Evolutionary conservation across 1,140 invertebrate genomes (phyloP), one percentile per base, ranked within the genome.

Genomic region (Drosophila chauvacae): DNA sequence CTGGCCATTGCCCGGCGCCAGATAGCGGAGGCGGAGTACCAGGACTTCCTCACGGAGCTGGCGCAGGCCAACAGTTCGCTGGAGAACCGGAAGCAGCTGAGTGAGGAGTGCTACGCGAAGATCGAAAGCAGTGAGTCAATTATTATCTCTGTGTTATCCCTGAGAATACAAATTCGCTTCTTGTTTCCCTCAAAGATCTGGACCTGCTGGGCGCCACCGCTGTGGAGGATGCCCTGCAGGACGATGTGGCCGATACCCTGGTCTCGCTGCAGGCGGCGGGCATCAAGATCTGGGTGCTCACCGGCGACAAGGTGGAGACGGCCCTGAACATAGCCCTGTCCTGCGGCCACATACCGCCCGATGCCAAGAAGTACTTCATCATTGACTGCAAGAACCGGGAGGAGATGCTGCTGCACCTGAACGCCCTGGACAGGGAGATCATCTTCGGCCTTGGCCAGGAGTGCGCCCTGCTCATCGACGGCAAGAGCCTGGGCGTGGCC

Each of bases 211-310:
- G 97, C 2, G 96, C 96, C 0, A 97, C 96, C 0, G 97, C 95
- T 1, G 95, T 98, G 1, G 97, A 98, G 90, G 97, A 98, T 93
- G 94, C 95, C 48, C 93, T 98, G 4, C 97, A 98, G 83, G 96
- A 97, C 39, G 94, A 95, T 11, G 97, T 97, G 1, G 94, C 94
- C 14, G 95, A 96, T 70, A 97, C 97, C 0, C 93, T 98, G 18
- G 94, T 95, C 18, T 93, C 95, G 10, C 91, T 98, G 23, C 93
- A 95, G 50, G 91, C 93, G 7, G 97, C 96, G 7, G 96, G 96
- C 7, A 95, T 96, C 45, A 95, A 94, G 91, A 95, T 95, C 56
- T 97, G 95, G 96, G 94, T 97, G n/a, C 93, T 97, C 2, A 97
- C 96, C 1, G 96, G 96, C 0, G 96, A 97, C 76, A 97, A 97